Evolutionary conservation across 2,888 invertebrate genomes (phyloP), one percentile per base, ranked within the genome.

Genomic region (Eurytoma adleriae): DNA sequence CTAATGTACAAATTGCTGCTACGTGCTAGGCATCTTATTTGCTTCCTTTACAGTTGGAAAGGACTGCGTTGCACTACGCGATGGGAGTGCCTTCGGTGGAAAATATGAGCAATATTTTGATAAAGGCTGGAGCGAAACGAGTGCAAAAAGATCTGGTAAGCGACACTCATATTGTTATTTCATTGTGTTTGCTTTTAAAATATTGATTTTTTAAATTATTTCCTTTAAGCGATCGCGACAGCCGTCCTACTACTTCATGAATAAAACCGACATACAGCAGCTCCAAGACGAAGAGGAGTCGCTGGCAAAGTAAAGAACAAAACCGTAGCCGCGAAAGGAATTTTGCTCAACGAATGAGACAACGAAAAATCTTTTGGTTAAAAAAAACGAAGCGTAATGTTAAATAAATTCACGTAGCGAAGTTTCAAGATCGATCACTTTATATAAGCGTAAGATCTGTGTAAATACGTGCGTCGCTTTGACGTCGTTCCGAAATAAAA

Each of bases 241-340:
- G 87, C 96, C 97, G 0, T 96, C 96, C 56, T 97, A 97, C 91
- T 98, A 97, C 91, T 97, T 96, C 89, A 96, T 97, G 94, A 97
- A 97, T 90, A 96, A 96, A 90, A 95, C 96, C 0, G 97, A 97
- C 84, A 96, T 98, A 86, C 91, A 95, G 82, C 93, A 95, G 82
- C 93, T 97, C 62, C 96, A 96, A 89, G 96, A 96, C 87, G 97
- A 97, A 89, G 97, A 97, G 87, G 94, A 95, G 85, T 92, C 93
- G 30, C 93, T 93, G 87, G 24, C 13, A 2, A 74, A 30, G 57
- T 62, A 78, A 40, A n/a, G 62, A 64, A 24, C n/a, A n/a, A 62
- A 40, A 10, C 20, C 40, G 27, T n/a, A 62, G 16, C 68, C 62
- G 62, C 57, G 50, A 61, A 68, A 14, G 12, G 10, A 20, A 12